phyloP scores from a whole-genome alignment of 2,888 invertebrate species.

The Cerastoderma edule region DNA sequence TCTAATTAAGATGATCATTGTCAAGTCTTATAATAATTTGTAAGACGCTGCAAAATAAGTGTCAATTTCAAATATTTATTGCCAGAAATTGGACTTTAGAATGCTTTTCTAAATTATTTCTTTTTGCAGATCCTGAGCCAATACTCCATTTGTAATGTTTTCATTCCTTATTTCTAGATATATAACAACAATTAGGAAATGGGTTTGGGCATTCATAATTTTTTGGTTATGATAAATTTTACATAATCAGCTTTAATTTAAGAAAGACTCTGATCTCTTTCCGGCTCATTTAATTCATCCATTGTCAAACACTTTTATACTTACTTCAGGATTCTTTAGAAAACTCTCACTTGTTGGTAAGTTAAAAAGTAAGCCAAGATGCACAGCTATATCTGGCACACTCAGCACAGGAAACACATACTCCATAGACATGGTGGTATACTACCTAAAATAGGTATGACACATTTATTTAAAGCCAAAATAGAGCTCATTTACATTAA shows the following conservation, averaged over 20 bases:
- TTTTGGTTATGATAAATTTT: not conserved
- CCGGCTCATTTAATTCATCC: no score
- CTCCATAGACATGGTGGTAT: no score
- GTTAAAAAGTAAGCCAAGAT: conserved; percentile 32
- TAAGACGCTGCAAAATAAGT: no score
- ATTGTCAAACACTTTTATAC: conserved; percentile 21
- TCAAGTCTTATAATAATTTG: no score
- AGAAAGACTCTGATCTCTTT: no score
- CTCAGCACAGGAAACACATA: conserved; percentile 35
- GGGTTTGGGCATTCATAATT: not conserved
- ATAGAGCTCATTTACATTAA: no score
- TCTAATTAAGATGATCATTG: no score
- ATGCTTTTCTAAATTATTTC: not conserved
- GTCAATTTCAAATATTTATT: not conserved
- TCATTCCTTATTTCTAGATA: not conserved
- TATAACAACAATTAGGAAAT: not conserved
- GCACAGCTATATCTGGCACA: conserved; percentile 22
- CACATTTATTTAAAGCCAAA: no score
- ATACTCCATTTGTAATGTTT: not conserved
- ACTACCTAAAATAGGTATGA: no score
- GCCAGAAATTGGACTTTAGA: not conserved
- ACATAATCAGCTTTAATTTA: no score
- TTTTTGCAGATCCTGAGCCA: not conserved
- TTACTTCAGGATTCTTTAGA: conserved; percentile 70
- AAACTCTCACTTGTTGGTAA: conserved; percentile 56